Evolutionary conservation across 2,888 invertebrate species (phyloP).

Genomic region (Sphaeridia pumilis): DNA sequence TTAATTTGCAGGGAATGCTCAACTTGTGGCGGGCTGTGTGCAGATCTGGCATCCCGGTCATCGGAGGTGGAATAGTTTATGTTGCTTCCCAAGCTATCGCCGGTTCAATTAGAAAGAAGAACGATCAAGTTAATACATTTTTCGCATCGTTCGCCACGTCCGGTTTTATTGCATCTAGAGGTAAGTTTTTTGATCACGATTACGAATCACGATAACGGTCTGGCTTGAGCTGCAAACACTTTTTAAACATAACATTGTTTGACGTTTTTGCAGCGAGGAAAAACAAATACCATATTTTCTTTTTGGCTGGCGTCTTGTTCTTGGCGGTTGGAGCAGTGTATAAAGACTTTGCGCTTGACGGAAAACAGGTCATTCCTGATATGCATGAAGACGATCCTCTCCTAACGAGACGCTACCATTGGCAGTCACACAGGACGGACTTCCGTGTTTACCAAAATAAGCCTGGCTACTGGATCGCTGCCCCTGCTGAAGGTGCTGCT

Average conservation of each 20-base stretch:
- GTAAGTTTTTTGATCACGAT: too few species aligned
- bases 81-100: conserved; percentile 6
- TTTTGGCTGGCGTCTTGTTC: too few species aligned
- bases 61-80: conserved; percentile 29
- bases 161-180: conserved; percentile 17
- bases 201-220: neutral
- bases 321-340: neutral
- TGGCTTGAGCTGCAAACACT: neutral
- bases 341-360: neutral
- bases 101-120: conserved; percentile 19
- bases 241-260: neutral
- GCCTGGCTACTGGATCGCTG: neutral
- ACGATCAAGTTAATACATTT: conserved; percentile 21
- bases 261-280: neutral
- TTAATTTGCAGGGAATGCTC: neutral
- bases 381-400: neutral
- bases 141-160: conserved; percentile 22
- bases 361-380: neutral
- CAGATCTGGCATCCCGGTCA: conserved; percentile 17
- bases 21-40: too few species aligned
- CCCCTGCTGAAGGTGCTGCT: too few species aligned
- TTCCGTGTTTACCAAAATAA: neutral
- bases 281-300: neutral
- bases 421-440: neutral
- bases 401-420: neutral